Evolutionary conservation across 2,888 invertebrate species (phyloP), one percentile per base, ranked within the genome.

Genomic region (Papilio elwesi): DNA sequence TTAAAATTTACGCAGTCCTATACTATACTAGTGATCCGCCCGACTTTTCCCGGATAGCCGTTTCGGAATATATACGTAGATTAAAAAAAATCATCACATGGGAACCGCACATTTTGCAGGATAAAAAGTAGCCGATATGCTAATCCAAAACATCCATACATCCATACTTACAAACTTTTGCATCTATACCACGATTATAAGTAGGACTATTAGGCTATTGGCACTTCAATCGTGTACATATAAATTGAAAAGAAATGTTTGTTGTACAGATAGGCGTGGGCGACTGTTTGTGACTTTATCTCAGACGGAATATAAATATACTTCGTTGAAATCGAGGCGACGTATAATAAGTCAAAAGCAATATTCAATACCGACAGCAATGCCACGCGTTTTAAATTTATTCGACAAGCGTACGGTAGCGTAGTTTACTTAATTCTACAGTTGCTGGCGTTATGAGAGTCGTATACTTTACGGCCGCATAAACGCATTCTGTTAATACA

Each of bases 361-460:
- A 57, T 57, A 57, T 57, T 57, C 36, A 36, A 57, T 57, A 38
- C 57, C 8, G 43, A 10, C 16, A 13, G 57, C 36, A 57, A 57
- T 57, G 57, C 36, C 38, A 36, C 38, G 57, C 57, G 57, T 38
- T 36, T 38, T 36, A 57, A 57, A 36, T 62, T 62, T 9, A 48
- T 15, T 57, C 48, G 15, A 47, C 76, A 76, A 75, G 66, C 77
- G 68, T 71, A 55, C 71, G 77, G 74, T 86, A 84, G 87, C 85
- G 86, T 86, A 81, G 78, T 80, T 76, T 83, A 80, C 76, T 84
- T 87, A 85, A 88, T 89, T 89, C 87, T 87, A 88, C 87, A 88
- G 90, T 87, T 82, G 87, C 82, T 83, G 80, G 86, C 85, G 90
- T 91, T 90, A 90, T 89, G 91, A 89, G 90, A 90, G 91, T 90